Conservation (phyloP, 2,797 vertebrate genomes). For the Pygocentrus nattereri region DNA sequence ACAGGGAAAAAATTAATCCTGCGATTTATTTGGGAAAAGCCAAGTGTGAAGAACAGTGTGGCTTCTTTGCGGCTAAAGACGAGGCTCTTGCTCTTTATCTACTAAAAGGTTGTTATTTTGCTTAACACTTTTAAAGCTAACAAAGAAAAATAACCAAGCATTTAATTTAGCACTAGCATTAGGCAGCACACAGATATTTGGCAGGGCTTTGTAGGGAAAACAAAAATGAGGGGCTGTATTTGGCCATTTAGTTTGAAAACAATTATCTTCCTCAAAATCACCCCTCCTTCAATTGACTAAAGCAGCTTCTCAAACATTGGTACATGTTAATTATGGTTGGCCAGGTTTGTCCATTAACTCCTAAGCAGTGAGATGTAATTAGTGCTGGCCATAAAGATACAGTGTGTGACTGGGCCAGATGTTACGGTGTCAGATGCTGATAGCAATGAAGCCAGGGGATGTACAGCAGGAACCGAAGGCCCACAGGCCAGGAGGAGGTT, state of each 20-base stretch:
- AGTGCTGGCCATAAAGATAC: not conserved
- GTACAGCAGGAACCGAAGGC: slow-evolving; percentile 41
- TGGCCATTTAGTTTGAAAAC: not conserved
- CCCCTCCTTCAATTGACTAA: slow-evolving; percentile 14
- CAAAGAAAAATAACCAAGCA: no score
- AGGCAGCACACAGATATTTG: no score
- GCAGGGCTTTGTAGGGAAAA: not conserved
- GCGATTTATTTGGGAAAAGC: no score
- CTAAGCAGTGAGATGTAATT: not conserved
- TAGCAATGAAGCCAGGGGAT: slow-evolving; percentile 45
- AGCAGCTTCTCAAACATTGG: not conserved
- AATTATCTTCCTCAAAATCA: not conserved
- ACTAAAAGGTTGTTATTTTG: no score
- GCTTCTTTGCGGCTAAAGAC: no score
- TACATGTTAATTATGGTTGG: not conserved
- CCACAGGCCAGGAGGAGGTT: not conserved
- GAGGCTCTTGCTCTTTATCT: no score
- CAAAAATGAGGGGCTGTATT: not conserved
- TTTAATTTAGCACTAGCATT: no score
- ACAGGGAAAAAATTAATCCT: no score
- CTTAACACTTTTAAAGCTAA: no score
- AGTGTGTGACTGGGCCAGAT: not conserved
- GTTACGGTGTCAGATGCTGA: not conserved
- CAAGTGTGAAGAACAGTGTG: no score
- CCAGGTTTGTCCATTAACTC: not conserved